Percentiles rank a stretch among this genome's conserved stretches.
phyloP scores from a whole-genome alignment of 2,113 vertebrate species.

The Dipodomys ordii region DNA sequence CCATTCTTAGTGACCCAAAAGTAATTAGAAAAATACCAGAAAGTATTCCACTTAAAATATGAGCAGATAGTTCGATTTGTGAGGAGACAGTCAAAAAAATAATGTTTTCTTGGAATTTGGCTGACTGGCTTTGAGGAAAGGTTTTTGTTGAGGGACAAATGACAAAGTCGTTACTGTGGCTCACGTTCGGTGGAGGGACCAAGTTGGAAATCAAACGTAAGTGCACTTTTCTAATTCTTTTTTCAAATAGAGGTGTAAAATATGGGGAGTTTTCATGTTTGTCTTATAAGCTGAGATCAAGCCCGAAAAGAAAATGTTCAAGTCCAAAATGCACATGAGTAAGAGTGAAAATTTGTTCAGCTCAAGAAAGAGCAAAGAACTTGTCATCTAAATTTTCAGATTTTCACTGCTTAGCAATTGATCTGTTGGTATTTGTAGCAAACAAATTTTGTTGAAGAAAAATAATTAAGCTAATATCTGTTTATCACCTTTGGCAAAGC shows the following conservation, averaged over 20 bases:
- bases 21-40: not conserved
- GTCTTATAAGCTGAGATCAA: not conserved
- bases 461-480: not conserved
- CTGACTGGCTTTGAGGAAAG: not conserved
- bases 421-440: not conserved
- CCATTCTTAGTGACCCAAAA: not conserved
- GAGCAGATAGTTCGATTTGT: not conserved
- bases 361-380: not conserved
- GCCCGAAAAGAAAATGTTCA: not conserved
- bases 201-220: slow-evolving; percentile 70
- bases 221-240: slow-evolving; percentile 47
- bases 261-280: not conserved
- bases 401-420: not conserved
- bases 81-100: not conserved
- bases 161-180: slow-evolving; percentile 25
- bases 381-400: slow-evolving; percentile 4
- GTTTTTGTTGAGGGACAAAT: slow-evolving; percentile 4
- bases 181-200: slow-evolving; percentile 3
- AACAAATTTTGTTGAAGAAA: slow-evolving; percentile 27
- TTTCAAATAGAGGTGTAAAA: slow-evolving; percentile 15
- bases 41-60: not conserved
- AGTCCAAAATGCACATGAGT: not conserved
- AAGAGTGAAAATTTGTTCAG: not conserved
- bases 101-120: not conserved
- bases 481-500: not conserved